Conservation (phyloP, 2,113 vertebrate genomes). For the Ammodytes dubius region DNA sequence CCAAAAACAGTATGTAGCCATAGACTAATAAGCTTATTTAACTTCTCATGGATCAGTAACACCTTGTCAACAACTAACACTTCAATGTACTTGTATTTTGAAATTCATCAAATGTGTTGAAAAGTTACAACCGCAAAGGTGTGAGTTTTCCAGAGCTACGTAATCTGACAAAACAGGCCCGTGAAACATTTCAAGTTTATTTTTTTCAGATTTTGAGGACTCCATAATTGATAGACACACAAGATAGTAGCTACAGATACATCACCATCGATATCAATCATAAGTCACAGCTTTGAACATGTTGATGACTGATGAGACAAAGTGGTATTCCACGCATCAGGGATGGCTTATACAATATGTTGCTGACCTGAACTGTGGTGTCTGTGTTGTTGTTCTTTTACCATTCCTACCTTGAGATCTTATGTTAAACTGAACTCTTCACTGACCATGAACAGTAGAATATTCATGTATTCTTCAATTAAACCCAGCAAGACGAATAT, state of each 20-base stretch:
- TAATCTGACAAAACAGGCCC: not conserved
- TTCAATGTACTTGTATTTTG: not conserved
- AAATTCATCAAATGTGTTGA: not conserved
- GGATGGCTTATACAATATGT: not conserved
- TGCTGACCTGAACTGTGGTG: not conserved
- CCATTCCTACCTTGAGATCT: not conserved
- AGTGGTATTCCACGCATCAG: not conserved
- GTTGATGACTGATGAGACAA: not conserved
- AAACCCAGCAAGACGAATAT: not conserved
- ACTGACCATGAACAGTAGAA: not conserved
- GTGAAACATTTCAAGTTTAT: too few species aligned
- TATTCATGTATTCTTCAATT: not conserved
- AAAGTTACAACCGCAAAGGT: not conserved
- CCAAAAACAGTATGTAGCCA: slow-evolving; percentile 10
- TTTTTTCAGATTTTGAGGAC: not conserved
- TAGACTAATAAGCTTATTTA: too few species aligned
- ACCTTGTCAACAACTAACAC: slow-evolving; percentile 11
- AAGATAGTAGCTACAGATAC: not conserved
- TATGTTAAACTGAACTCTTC: not conserved
- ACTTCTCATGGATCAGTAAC: slow-evolving; percentile 31
- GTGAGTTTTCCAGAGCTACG: not conserved
- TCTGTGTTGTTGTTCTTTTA: not conserved
- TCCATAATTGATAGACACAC: not conserved
- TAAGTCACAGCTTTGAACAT: not conserved
- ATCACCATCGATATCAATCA: not conserved